Evolutionary conservation across 2,797 vertebrate species (phyloP).

Genomic region (Nothura maculosa): DNA sequence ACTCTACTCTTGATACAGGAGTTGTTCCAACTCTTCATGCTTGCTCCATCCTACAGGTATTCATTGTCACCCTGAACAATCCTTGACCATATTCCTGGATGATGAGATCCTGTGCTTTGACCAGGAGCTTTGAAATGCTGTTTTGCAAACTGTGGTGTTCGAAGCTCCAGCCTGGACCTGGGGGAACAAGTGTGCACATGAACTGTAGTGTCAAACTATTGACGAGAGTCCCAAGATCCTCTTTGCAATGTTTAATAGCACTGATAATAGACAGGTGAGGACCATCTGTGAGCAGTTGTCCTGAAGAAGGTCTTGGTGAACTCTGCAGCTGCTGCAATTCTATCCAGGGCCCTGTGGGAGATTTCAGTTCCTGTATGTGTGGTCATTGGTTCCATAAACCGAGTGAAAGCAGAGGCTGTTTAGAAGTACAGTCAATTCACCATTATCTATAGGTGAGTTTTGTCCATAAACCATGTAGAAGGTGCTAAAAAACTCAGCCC

Average conservation of each 20-base stretch:
- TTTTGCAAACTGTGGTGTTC: neutral
- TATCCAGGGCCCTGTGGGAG: neutral
- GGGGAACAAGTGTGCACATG: neutral
- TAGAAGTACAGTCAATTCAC: neutral
- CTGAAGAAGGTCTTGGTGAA: fast-evolving
- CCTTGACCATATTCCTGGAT: neutral
- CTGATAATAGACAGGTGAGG: neutral
- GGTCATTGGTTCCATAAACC: neutral
- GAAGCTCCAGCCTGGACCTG: neutral
- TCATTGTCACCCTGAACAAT: neutral
- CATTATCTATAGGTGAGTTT: neutral
- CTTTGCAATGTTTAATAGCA: neutral
- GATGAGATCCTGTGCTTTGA: neutral
- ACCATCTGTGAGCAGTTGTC: neutral
- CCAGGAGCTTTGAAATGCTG: neutral
- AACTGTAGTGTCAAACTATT: neutral
- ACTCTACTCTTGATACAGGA: neutral
- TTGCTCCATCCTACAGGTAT: neutral
- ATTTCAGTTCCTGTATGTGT: slow-evolving; percentile 25
- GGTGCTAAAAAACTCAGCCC: neutral
- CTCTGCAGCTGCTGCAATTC: neutral
- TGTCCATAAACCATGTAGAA: neutral
- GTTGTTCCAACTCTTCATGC: neutral
- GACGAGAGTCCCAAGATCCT: neutral
- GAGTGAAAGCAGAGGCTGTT: neutral